phyloP scores from a whole-genome alignment of 2,888 invertebrate genomes.

The Tipula unca region DNA sequence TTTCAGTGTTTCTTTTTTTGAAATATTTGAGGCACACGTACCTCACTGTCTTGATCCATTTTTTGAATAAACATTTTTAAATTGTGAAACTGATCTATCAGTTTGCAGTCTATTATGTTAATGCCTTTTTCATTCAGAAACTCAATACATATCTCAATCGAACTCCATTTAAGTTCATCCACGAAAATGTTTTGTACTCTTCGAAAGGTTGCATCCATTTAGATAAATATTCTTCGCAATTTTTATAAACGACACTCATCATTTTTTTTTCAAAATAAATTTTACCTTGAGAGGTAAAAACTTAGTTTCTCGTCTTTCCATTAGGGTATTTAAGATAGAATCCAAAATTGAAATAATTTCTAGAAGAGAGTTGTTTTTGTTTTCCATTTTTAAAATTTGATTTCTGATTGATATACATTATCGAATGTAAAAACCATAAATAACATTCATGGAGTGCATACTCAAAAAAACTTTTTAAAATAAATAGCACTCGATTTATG shows the following conservation, averaged over 20 bases:
- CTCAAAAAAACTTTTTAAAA: not conserved
- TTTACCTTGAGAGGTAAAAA: not conserved
- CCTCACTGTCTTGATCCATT: not conserved
- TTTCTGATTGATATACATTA: too few species aligned
- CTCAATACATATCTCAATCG: not conserved
- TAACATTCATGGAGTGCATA: too few species aligned
- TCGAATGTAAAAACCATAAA: too few species aligned
- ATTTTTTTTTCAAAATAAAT: not conserved
- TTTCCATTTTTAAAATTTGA: slow-evolving; percentile 15
- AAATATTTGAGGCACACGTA: too few species aligned
- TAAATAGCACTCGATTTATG: not conserved
- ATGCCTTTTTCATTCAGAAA: not conserved
- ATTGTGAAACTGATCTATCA: not conserved
- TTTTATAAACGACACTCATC: not conserved
- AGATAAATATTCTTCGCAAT: not conserved
- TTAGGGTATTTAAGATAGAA: not conserved
- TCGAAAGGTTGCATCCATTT: not conserved
- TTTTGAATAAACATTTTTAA: not conserved
- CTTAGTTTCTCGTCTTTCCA: not conserved
- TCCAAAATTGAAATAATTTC: not conserved
- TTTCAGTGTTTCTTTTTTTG: not conserved
- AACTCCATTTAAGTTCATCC: not conserved
- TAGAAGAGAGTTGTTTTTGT: not conserved
- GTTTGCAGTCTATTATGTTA: not conserved
- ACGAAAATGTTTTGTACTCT: not conserved